Base-by-base conservation (phyloP, 2,888 invertebrate genomes). In the Amblyjoppa fuscipennis region DNA sequence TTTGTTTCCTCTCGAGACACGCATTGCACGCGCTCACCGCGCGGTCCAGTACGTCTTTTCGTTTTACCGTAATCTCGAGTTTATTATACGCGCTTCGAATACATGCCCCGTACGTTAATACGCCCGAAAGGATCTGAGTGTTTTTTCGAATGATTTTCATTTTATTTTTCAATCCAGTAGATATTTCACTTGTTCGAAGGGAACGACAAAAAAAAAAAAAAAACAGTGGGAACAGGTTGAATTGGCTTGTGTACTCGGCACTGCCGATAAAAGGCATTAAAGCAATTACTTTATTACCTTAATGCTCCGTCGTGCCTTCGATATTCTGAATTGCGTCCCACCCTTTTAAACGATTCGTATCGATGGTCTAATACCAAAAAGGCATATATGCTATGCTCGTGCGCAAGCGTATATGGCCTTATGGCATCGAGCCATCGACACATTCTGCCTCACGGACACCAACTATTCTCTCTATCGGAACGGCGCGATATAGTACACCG, bases 261-360 rank as follows among this genome's bases (percentile, higher is more conserved):
- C 9, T 11, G 56, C 56, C 45, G 56, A 59, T 59, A 59, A 59
- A 59, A 9, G 28, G 25, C 59, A 59, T 59, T 59, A 59, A 66
- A 66, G 73, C 38, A 66, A 80, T 80, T 49, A 59, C 31, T 70
- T 66, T 66, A 80, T 56, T 80, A 56, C 20, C 31, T 73, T 66
- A 59, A 59, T 4, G 28, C 9, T 28, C 28, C 13, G 13, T 25
- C 7, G 4, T 59, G 3, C 28, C 59, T 1, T 11, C 25, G 28
- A 59, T 59, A 59, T 28, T 59, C 13, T 13, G 59, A 25, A 25
- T 74, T 45, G 7, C 5, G 28, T 59, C 34, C 34, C 31, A 20
- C 53, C 25, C 56, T 20, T 56, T 56, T 9, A 25, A 56, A 13
- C 20, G 56, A 16, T 16, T 49, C 45, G 45, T 49, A 11, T 49